Base-by-base conservation (phyloP, 2,113 vertebrate genomes). In the Danionella cerebrum region DNA sequence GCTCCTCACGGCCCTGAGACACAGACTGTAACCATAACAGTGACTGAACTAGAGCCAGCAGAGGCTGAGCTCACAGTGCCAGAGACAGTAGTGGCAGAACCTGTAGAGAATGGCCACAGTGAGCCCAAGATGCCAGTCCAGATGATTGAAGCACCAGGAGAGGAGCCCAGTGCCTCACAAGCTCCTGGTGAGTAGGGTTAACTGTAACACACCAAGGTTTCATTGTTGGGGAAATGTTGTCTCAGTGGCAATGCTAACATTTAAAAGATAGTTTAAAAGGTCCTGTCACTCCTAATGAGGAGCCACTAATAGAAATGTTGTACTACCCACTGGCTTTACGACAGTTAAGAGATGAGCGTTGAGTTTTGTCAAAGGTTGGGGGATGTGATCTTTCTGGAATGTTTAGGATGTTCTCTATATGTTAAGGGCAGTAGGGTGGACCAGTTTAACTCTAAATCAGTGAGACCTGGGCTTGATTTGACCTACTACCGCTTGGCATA, bases 131-230 rank as follows among this genome's bases (percentile, higher is more conserved):
- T 59, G 44, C 19, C 9, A 25, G 58, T 64, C 25, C 12, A 77
- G 70, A 83, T 84, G 77, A 78, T 76, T 82, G 84, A 77, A 80
- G 81, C 72, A 76, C 78, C 16, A 53, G 51, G 82, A 77, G 78
- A 79, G 80, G 69, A 58, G 19, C 14, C 76, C 68, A 62, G 76
- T 71, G 72, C 75, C 33, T 65, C 80, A 72, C 73, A 78, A 73
- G 53, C 63, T 21, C 21, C 48, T 65, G 88, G 88, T 88, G 82
- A 88, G 87, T 88, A 82, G 62, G 24, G 25, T 47, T 74, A 65
- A 72, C 70, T 75, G 74, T 68, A 67, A 68, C 21, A 69, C 67
- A 75, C 38, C 48, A 67, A 70, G 75, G 50, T 29, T 29, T 38
- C 24, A 45, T 38, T 60, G 55, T 42, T 59, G 55, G 67, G 18